Evolutionary conservation across 2,797 vertebrate species (phyloP).

Genomic region (Enteromius viviparus): DNA sequence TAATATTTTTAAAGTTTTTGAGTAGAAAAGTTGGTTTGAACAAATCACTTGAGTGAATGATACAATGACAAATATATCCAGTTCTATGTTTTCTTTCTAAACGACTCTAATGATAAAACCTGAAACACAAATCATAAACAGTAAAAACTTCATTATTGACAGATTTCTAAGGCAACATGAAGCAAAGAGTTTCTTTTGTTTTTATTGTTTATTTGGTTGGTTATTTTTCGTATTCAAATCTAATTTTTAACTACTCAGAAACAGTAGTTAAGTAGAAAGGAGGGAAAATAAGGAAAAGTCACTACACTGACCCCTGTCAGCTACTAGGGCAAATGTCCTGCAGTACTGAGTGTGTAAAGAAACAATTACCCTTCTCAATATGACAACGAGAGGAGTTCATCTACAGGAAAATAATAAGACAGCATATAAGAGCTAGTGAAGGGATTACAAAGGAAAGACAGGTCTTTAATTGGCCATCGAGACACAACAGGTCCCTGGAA

Average conservation of each 20-base stretch:
- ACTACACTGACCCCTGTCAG: slow-evolving; percentile 13
- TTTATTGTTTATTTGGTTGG: background rate
- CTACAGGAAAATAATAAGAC: slow-evolving; percentile 68
- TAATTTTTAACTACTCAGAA: background rate
- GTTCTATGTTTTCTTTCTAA: background rate
- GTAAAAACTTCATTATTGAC: background rate
- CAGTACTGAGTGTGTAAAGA: background rate
- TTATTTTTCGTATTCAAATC: background rate
- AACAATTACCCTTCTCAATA: slow-evolving; percentile 63
- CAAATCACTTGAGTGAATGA: background rate
- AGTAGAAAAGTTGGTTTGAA: background rate
- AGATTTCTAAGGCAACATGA: background rate
- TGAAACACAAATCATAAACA: background rate
- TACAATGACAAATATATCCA: background rate
- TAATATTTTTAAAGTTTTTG: background rate
- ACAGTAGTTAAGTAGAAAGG: background rate
- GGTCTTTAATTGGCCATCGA: slow-evolving; percentile 73
- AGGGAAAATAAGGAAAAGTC: background rate
- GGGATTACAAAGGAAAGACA: slow-evolving; percentile 70
- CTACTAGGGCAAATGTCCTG: background rate
- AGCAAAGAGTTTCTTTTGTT: background rate
- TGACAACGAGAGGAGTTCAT: slow-evolving; percentile 55
- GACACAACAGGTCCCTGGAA: slow-evolving; percentile 73
- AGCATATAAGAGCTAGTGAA: slow-evolving; percentile 66
- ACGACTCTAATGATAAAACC: background rate